phyloP scores from a whole-genome alignment of 2,113 vertebrate genomes.

The Hydropotes inermis region DNA sequence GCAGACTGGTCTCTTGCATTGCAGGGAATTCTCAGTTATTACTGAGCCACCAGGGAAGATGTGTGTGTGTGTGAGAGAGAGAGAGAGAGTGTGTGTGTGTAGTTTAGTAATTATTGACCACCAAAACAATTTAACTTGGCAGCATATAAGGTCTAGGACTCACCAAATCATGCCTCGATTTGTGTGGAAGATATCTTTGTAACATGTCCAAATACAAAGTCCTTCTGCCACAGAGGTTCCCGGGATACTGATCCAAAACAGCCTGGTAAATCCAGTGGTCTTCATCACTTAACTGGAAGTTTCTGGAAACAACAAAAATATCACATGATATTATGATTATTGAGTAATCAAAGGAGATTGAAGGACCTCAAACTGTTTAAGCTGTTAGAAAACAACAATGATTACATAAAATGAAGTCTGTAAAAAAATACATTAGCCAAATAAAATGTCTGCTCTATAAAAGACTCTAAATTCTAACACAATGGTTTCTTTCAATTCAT shows the following conservation, averaged over 20 bases:
- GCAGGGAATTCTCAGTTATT: not conserved
- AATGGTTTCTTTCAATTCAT: not conserved
- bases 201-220: slow-evolving; percentile 89
- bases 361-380: not conserved
- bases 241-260: slow-evolving; percentile 85
- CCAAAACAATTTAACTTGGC: not conserved
- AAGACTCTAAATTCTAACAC: slow-evolving; percentile 24
- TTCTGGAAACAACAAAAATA: slow-evolving; percentile 78
- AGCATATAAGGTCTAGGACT: slow-evolving; percentile 68
- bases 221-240: slow-evolving; percentile 83
- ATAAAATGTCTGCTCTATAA: not conserved
- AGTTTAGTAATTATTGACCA: not conserved
- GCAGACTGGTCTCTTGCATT: not conserved
- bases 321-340: not conserved
- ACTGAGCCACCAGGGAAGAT: not conserved
- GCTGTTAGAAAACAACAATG: not conserved
- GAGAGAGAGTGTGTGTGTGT: not conserved
- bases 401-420: not conserved
- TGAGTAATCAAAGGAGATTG: not conserved
- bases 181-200: slow-evolving; percentile 87
- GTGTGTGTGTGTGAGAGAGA: not conserved
- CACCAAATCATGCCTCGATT: slow-evolving; percentile 88
- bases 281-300: slow-evolving; percentile 84
- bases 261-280: slow-evolving; percentile 88
- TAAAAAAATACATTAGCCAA: not conserved